Percentiles rank a stretch among this genome's conserved stretches.
These are phyloP conservation scores for Zhuqinia jingwanae DNA, from an alignment of 2,888 invertebrate species.

Conservation along the genomic window DNA sequence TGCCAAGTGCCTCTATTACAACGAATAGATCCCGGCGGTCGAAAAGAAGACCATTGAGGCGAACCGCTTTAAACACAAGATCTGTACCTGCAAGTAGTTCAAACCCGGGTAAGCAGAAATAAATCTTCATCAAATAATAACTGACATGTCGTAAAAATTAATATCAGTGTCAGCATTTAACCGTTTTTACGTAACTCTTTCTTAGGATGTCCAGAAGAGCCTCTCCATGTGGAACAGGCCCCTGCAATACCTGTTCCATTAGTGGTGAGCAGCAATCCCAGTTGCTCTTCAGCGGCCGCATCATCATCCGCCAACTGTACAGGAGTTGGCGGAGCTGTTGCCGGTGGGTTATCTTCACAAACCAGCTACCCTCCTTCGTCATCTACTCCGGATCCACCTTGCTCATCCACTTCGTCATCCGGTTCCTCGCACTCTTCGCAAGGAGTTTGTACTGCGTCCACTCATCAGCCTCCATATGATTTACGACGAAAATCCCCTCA, in stretches of 20 bases:
- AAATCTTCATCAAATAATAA: too few species aligned
- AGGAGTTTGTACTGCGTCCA: slow-evolving; percentile 80
- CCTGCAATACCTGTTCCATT: slow-evolving; percentile 77
- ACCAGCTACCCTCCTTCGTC: slow-evolving; percentile 74
- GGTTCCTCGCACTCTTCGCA: slow-evolving; percentile 81
- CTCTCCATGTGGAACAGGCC: slow-evolving; percentile 73
- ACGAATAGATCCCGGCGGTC: slow-evolving; percentile 95
- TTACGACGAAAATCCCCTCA: slow-evolving; percentile 90
- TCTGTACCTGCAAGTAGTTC: slow-evolving; percentile 71
- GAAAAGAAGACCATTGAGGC: slow-evolving; percentile 94
- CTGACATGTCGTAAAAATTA: too few species aligned
- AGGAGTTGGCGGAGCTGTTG: slow-evolving; percentile 57
- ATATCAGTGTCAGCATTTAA: neutral
- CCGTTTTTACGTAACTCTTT: neutral
- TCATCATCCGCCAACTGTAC: slow-evolving; percentile 45
- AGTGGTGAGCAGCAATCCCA: slow-evolving; percentile 75
- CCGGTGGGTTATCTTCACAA: slow-evolving; percentile 9
- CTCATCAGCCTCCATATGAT: slow-evolving; percentile 94
- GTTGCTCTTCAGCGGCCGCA: slow-evolving; percentile 67
- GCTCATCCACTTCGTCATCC: slow-evolving; percentile 77
- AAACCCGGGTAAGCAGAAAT: slow-evolving; percentile 68
- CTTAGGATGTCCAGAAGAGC: slow-evolving; percentile 76
- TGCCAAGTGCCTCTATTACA: slow-evolving; percentile 97
- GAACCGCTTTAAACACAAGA: slow-evolving; percentile 82
- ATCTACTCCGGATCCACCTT: slow-evolving; percentile 80